These are phyloP conservation scores for Proteles cristata DNA, from an alignment of 2,113 vertebrate genomes.

Conservation along the genomic window DNA sequence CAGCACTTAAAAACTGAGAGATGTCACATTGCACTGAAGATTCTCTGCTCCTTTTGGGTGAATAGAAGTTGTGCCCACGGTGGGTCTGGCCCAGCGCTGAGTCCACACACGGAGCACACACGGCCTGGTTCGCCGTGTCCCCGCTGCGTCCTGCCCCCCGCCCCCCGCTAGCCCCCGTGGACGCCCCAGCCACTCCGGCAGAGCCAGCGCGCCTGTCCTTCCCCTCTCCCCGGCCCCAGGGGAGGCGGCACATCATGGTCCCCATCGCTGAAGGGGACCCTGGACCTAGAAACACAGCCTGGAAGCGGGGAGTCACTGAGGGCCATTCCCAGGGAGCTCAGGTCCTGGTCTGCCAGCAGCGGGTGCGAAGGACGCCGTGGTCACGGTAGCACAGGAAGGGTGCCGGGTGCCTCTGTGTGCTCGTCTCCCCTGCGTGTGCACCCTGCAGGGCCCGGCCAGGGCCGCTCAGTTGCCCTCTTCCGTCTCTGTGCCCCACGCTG, in stretches of 20 bases:
- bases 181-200: too few species aligned
- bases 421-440: rapidly evolving
- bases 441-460: neutral
- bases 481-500: rapidly evolving
- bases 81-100: neutral
- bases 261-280: neutral
- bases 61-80: rapidly evolving
- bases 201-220: too few species aligned
- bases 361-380: too few species aligned
- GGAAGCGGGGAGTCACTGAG: neutral
- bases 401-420: rapidly evolving
- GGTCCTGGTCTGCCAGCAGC: neutral
- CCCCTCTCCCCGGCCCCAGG: neutral
- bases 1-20: rapidly evolving
- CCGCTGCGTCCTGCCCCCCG: neutral
- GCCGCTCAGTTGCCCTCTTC: rapidly evolving
- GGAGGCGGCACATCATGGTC: rapidly evolving
- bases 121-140: neutral
- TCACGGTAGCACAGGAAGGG: rapidly evolving
- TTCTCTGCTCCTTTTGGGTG: neutral
- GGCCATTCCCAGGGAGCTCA: rapidly evolving
- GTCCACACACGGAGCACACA: neutral
- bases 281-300: neutral
- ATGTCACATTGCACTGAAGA: neutral
- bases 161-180: neutral